These are phyloP conservation scores for Parnassius smintheus DNA, from an alignment of 2,888 invertebrate genomes.

Conservation along the genomic window DNA sequence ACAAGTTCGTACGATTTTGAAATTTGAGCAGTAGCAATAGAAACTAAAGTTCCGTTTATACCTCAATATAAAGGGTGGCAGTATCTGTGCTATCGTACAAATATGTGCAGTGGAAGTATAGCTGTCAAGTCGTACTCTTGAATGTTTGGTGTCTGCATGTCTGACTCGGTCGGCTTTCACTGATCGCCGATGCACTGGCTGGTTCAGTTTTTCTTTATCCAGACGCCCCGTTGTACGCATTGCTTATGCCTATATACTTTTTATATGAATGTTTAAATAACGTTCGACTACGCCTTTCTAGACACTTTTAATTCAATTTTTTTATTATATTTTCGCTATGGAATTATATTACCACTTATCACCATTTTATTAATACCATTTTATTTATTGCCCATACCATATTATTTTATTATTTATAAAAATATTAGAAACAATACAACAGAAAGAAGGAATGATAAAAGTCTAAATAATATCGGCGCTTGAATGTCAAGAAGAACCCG, in stretches of 20 bases:
- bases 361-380: too few relatives aligned
- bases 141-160: slow-evolving; percentile 36
- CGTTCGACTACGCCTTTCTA: slow-evolving; percentile 20
- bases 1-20: neutral
- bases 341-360: too few relatives aligned
- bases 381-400: too few relatives aligned
- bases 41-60: slow-evolving; percentile 1
- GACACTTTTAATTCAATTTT: slow-evolving; percentile 1
- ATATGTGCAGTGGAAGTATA: slow-evolving; percentile 34
- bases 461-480: too few relatives aligned
- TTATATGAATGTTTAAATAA: slow-evolving; percentile 21
- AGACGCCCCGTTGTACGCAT: slow-evolving; percentile 19
- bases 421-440: too few relatives aligned
- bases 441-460: too few relatives aligned
- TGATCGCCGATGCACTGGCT: slow-evolving; percentile 36
- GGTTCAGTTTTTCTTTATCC: slow-evolving; percentile 41
- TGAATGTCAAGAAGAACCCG: too few relatives aligned
- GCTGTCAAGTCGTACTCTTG: slow-evolving; percentile 31
- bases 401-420: too few relatives aligned
- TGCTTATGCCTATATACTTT: slow-evolving; percentile 7
- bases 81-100: slow-evolving; percentile 24
- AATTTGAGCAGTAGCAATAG: neutral
- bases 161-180: slow-evolving; percentile 47
- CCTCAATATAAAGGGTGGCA: neutral
- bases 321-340: neutral